Evolutionary conservation across 2,888 invertebrate genomes (phyloP).

Genomic region (Diabrotica balteata): DNA sequence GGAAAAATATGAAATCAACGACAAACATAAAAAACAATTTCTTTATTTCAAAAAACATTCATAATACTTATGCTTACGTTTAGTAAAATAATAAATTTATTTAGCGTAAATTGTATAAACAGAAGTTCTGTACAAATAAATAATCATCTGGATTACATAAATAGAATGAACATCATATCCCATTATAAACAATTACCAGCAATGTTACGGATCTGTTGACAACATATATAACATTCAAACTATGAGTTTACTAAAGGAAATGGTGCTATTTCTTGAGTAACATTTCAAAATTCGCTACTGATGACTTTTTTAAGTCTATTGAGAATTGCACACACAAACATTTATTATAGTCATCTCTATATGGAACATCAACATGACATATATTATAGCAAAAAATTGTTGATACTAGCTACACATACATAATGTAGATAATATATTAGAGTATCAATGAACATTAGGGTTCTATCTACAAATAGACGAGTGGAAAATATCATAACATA

Average conservation of each 20-base stretch:
- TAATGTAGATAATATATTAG: neutral
- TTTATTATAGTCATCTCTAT: too few species aligned
- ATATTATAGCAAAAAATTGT: too few species aligned
- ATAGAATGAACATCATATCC: constrained; percentile 50
- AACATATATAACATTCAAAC: constrained; percentile 60
- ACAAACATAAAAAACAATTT: constrained; percentile 56
- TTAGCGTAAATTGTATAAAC: constrained; percentile 51
- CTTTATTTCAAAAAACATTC: constrained; percentile 62
- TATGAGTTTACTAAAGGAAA: constrained; percentile 50
- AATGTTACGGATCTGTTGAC: constrained; percentile 51
- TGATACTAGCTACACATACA: too few species aligned
- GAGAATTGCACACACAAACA: too few species aligned
- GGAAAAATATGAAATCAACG: too few species aligned
- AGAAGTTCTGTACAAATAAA: constrained; percentile 54
- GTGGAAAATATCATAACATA: too few species aligned
- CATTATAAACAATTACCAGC: constrained; percentile 56
- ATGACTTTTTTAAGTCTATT: too few species aligned
- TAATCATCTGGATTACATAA: constrained; percentile 45
- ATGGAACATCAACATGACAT: too few species aligned
- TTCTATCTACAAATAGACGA: too few species aligned
- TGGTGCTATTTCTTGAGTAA: constrained; percentile 23
- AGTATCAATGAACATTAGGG: neutral
- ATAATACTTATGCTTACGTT: constrained; percentile 54
- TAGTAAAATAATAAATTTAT: constrained; percentile 51
- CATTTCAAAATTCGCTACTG: constrained; percentile 4